Evolutionary conservation across 1,140 invertebrate species (phyloP).

Genomic region (Drosophila repletoides): DNA sequence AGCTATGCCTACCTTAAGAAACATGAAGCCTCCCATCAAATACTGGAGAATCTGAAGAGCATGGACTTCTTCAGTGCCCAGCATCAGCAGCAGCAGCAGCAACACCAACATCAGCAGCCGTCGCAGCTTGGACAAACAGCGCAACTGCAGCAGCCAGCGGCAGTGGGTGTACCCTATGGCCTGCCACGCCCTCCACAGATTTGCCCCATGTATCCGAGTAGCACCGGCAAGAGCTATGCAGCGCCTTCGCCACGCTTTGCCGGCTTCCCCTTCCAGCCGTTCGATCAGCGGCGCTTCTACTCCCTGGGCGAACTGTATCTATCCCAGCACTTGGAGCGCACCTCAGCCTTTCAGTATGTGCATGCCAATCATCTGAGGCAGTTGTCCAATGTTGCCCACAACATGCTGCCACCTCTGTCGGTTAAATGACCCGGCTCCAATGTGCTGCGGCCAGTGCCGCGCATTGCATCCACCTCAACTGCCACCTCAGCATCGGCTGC

Average conservation of each 20-base stretch:
- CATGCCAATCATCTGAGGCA: conserved; percentile 74
- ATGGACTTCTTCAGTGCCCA: conserved; percentile 68
- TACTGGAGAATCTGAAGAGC: conserved; percentile 70
- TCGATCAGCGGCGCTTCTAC: conserved; percentile 77
- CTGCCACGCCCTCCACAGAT: conserved; percentile 56
- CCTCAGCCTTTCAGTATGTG: conserved; percentile 81
- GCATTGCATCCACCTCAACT: conserved; percentile 62
- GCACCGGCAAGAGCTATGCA: conserved; percentile 38
- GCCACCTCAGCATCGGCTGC: neutral
- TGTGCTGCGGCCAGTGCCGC: conserved; percentile 74
- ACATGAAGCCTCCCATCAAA: conserved; percentile 83
- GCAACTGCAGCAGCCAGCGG: neutral
- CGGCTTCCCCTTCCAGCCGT: conserved; percentile 61
- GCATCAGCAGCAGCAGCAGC: conserved; percentile 38
- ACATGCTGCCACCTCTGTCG: conserved; percentile 63
- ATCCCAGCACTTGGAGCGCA: conserved; percentile 72
- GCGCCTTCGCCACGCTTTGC: conserved; percentile 46
- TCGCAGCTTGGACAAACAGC: conserved; percentile 4
- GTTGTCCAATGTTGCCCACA: conserved; percentile 59
- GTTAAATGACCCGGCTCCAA: conserved; percentile 81
- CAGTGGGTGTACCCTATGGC: conserved; percentile 14
- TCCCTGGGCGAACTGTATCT: conserved; percentile 75
- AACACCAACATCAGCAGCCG: conserved; percentile 32
- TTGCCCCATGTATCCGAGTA: conserved; percentile 44
- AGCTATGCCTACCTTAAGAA: conserved; percentile 92